Conservation (phyloP, 2,113 vertebrate species). For the Scytalopus superciliaris region DNA sequence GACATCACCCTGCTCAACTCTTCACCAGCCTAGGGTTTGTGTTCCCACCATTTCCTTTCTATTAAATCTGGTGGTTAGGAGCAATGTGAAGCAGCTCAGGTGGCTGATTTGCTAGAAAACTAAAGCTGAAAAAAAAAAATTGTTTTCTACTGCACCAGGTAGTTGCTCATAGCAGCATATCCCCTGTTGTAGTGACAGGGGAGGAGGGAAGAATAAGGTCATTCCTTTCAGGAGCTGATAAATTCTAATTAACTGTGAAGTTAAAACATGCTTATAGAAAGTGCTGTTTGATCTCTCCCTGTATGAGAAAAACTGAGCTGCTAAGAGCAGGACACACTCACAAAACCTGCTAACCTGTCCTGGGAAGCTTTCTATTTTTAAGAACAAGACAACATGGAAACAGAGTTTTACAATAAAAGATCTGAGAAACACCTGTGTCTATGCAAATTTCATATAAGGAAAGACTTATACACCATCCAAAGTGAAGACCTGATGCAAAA, state of each 20-base stretch:
- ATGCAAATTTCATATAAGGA: not conserved
- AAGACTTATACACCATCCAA: not conserved
- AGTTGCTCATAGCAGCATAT: not conserved
- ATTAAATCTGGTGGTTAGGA: not conserved
- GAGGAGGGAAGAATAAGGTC: not conserved
- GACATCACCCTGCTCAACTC: not conserved
- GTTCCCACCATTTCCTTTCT: not conserved
- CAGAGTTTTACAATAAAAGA: not conserved
- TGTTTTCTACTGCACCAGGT: not conserved
- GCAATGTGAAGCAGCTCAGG: not conserved
- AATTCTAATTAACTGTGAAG: not conserved
- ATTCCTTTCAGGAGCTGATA: not conserved
- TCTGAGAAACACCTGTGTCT: not conserved
- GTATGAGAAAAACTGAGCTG: not conserved
- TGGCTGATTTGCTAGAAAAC: not conserved
- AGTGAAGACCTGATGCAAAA: not conserved
- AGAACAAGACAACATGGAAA: not conserved
- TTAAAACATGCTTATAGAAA: not conserved
- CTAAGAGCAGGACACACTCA: not conserved
- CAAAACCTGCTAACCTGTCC: not conserved
- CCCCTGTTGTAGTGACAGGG: not conserved
- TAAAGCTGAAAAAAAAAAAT: not conserved
- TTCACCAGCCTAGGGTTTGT: not conserved
- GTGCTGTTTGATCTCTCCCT: not conserved
- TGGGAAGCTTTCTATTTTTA: not conserved